phyloP scores from a whole-genome alignment of 2,797 vertebrate genomes.

The Chaenodraco wilsoni region DNA sequence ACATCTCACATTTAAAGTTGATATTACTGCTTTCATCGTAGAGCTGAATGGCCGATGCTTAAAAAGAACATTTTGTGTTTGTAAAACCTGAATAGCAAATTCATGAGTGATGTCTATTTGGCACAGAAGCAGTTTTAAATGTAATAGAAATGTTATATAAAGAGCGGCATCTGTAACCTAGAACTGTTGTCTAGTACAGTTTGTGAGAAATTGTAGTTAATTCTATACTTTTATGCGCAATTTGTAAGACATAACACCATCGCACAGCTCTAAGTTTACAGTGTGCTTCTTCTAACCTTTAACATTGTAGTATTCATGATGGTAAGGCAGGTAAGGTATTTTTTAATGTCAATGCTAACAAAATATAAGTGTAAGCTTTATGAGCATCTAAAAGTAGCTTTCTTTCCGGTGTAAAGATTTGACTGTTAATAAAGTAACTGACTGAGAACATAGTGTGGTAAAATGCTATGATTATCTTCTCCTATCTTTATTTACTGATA shows the following conservation, averaged over 20 bases:
- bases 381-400: not conserved
- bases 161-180: not conserved
- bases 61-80: not conserved
- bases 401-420: not conserved
- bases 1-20: not conserved
- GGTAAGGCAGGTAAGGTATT: not conserved
- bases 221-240: not conserved
- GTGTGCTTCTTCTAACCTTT: not conserved
- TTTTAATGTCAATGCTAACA: conserved; percentile 1
- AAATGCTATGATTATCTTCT: not conserved
- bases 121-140: not conserved
- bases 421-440: not conserved
- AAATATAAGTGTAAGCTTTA: conserved; percentile 1
- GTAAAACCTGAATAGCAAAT: not conserved
- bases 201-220: not conserved
- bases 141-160: not conserved
- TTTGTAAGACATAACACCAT: not conserved
- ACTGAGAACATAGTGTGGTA: not conserved
- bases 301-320: not conserved
- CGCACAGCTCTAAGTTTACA: not conserved
- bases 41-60: not conserved
- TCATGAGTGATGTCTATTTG: not conserved
- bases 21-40: not conserved
- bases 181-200: not conserved
- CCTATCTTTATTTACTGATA: not conserved